Evolutionary conservation across 1,140 invertebrate genomes (phyloP).

Genomic region (Macrostomum lignano): DNA sequence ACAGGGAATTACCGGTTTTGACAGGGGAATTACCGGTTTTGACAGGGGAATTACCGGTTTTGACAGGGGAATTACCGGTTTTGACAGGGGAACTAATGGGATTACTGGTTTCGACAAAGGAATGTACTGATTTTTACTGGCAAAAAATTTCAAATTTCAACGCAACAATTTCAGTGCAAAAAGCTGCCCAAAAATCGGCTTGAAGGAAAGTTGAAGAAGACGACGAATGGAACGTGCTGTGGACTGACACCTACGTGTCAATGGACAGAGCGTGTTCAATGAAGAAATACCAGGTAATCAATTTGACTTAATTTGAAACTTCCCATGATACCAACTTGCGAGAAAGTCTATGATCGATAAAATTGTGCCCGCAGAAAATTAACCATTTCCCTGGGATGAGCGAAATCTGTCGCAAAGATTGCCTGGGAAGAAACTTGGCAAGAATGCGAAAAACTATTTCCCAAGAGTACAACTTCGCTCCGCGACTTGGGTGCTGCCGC

Average conservation of each 20-base stretch:
- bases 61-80: not conserved
- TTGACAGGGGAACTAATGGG: no score
- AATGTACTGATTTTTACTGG: no score
- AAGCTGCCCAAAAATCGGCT: constrained; percentile 38
- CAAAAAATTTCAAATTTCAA: no score
- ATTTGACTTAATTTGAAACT: not conserved
- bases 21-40: no score
- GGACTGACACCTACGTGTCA: constrained; percentile 53
- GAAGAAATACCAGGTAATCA: constrained; percentile 42
- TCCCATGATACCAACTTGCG: no score
- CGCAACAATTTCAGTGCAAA: constrained; percentile 14
- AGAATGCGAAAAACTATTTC: constrained; percentile 54
- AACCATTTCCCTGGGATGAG: constrained; percentile 73
- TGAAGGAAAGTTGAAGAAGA: constrained; percentile 48
- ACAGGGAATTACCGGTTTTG: no score
- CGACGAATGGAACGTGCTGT: constrained; percentile 53
- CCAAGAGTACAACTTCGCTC: constrained; percentile 61
- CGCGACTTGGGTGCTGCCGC: constrained; percentile 70
- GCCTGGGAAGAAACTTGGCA: constrained; percentile 51
- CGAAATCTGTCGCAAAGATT: constrained; percentile 58
- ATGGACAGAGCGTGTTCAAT: constrained; percentile 54
- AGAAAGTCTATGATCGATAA: not conserved
- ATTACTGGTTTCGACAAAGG: no score
- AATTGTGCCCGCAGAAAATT: constrained; percentile 36
- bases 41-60: no score